Evolutionary conservation across 92 coral and sea anemone genomes (phyloP).

Genomic region (Heliopora coerulea): DNA sequence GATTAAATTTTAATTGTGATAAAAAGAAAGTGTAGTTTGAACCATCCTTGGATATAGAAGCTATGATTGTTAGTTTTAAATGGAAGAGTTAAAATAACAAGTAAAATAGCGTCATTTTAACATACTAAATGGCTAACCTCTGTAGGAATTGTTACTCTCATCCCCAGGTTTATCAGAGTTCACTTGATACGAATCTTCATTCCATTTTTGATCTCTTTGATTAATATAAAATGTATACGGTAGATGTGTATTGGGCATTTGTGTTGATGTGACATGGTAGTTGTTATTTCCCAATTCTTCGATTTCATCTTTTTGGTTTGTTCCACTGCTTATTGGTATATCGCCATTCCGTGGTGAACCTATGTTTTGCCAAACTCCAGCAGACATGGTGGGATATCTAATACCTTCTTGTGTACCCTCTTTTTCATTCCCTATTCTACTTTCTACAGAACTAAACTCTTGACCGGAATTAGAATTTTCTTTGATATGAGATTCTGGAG

Average conservation of each 20-base stretch:
- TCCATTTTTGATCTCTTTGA: neutral
- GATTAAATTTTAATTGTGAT: neutral
- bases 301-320: neutral
- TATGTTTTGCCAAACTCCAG: neutral
- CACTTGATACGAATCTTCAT: neutral
- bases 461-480: no score
- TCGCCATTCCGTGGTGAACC: neutral
- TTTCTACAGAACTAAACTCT: no score
- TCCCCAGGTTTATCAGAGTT: neutral
- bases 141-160: neutral
- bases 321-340: neutral
- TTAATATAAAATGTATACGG: constrained; percentile 18
- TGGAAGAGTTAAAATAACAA: no score
- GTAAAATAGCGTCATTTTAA: no score
- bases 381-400: neutral
- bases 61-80: no score
- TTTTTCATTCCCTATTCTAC: no score
- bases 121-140: no score
- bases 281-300: neutral
- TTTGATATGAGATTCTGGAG: no score
- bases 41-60: no score
- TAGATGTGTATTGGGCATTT: neutral
- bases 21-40: no score
- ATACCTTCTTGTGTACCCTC: no score
- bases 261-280: neutral